Evolutionary conservation across 2,113 vertebrate genomes (phyloP), one percentile per base, ranked within the genome.

Genomic region (Myotis lucifugus): DNA sequence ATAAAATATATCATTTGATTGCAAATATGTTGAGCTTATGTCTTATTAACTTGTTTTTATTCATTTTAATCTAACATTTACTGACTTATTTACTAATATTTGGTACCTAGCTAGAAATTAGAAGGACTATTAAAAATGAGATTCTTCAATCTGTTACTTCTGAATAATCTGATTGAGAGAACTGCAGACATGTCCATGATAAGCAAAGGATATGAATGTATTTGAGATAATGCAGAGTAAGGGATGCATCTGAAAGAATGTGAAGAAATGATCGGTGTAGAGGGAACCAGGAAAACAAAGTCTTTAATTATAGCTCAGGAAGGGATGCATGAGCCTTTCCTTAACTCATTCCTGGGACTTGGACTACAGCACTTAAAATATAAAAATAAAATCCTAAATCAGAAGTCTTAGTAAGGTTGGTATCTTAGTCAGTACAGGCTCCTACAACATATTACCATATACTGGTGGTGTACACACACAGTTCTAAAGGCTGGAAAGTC

Each of bases 1-100:
- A 93, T 64, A 88, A 87, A 87, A 73, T 42, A 50, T 84, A 88
- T 73, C 11, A 67, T 59, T 21, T 76, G 21, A 88, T 85, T 37
- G 34, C 1, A 61, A 95, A 61, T 64, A 95, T 70, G 29, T 25
- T n/a, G 34, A 84, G 83, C 10, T 86, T 81, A 42, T 69, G 21
- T 46, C 9, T 83, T 73, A 52, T 29, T 19, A 69, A 82, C 27
- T 92, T 88, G 56, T 27, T 85, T 82, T 78, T 25, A 95, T 87
- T 87, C 23, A 29, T 81, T 90, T 82, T 82, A 66, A 79, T 72
- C 61, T 94, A 79, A 85, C 23, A 27, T 74, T 72, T 40, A 76
- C 12, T 66, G 27, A 94, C 82, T 6, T 66, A 61, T 91, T 72
- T 67, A 46, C 14, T 72, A 69, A 88, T 25, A 90, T 15, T 85